phyloP scores from a whole-genome alignment of 2,888 invertebrate genomes.

The Latrodectus hesperus region DNA sequence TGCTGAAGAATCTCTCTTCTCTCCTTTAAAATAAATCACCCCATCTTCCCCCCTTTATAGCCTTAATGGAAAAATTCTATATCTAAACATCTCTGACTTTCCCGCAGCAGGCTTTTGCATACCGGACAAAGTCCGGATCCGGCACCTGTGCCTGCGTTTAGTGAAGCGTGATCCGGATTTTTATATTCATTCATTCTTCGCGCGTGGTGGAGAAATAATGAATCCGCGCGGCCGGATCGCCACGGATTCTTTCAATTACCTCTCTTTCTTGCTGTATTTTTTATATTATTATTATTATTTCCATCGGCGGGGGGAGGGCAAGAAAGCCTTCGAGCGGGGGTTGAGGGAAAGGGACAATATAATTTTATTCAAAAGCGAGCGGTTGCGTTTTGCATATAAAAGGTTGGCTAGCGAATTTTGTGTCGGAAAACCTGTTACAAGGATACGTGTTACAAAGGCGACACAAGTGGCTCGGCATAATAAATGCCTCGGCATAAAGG shows the following conservation, averaged over 20 bases:
- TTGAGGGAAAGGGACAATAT: conserved; percentile 4
- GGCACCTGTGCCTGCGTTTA: conserved; percentile 41
- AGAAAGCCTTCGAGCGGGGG: background rate
- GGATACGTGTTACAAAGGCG: conserved; percentile 41
- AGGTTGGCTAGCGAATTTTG: conserved; percentile 45
- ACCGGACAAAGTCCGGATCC: conserved; percentile 53
- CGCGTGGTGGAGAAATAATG: conserved; percentile 43
- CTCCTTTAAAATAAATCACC: conserved; percentile 40
- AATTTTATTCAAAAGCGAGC: conserved; percentile 54
- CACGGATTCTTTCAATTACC: conserved; percentile 56
- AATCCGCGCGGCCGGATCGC: conserved; percentile 22
- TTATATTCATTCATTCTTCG: conserved; percentile 43
- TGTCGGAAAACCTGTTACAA: conserved; percentile 62
- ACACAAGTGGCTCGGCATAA: conserved; percentile 59
- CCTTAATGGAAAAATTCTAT: conserved; percentile 50
- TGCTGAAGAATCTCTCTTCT: background rate
- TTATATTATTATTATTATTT: conserved; percentile 48
- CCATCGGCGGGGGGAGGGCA: conserved; percentile 12
- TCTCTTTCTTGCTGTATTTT: conserved; percentile 32
- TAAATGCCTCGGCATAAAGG: conserved; percentile 53
- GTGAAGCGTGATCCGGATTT: conserved; percentile 58
- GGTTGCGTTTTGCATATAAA: conserved; percentile 61
- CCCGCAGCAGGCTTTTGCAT: conserved; percentile 21
- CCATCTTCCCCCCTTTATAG: conserved; percentile 18
- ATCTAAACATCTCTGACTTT: conserved; percentile 8